These are phyloP conservation scores for Callinectes sapidus DNA, from an alignment of 2,888 invertebrate species.

Conservation along the genomic window DNA sequence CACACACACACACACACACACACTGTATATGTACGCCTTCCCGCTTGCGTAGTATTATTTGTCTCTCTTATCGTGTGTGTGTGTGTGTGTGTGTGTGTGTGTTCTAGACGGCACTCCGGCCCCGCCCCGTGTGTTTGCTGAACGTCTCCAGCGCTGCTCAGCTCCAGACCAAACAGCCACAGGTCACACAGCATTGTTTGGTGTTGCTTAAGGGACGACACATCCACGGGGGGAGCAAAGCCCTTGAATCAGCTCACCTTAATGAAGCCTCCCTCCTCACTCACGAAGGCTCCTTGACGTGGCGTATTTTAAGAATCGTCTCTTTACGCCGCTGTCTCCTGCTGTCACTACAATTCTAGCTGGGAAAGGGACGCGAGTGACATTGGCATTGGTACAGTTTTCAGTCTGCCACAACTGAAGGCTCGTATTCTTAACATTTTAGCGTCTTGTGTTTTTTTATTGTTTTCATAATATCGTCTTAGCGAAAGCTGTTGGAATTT, in stretches of 20 bases:
- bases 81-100: slow-evolving; percentile 6
- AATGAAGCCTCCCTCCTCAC: not conserved
- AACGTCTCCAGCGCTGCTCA: slow-evolving; percentile 2
- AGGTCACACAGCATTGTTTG: slow-evolving; percentile 23
- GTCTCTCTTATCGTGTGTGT: not conserved
- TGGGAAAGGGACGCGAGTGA: not conserved
- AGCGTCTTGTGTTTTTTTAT: no score
- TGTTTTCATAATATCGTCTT: no score
- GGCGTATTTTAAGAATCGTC: not conserved
- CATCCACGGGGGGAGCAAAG: not conserved
- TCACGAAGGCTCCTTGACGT: not conserved
- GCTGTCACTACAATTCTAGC: not conserved
- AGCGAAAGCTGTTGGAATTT: no score
- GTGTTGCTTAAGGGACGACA: not conserved
- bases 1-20: no score
- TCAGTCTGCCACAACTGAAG: no score
- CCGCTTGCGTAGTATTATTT: not conserved
- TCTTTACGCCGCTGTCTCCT: not conserved
- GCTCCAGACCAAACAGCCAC: not conserved
- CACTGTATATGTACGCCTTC: not conserved
- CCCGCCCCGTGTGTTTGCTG: not conserved
- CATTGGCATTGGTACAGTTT: no score
- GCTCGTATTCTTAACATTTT: no score
- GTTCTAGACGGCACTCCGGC: not conserved
- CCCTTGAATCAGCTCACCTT: not conserved